Percentiles rank a stretch among this genome's conserved stretches.
Evolutionary conservation across 2,113 vertebrate species (phyloP).

Genomic region (Miniopterus natalensis): DNA sequence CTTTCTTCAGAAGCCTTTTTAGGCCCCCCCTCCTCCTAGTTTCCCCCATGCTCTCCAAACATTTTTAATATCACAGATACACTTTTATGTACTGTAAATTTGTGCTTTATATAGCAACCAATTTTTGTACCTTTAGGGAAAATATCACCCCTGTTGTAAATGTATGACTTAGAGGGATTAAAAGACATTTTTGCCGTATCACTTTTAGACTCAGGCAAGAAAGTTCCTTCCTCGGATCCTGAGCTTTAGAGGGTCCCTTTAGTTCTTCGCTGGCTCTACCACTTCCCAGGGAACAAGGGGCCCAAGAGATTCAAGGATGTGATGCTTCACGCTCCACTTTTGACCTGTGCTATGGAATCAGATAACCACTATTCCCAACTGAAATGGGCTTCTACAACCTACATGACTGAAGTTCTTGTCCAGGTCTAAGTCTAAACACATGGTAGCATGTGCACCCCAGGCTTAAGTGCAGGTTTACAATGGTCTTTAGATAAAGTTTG

Average conservation of each 20-base stretch:
- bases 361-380: not conserved
- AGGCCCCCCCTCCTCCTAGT: not conserved
- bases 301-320: not conserved
- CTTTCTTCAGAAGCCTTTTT: not conserved
- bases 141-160: not conserved
- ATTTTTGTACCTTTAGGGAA: not conserved
- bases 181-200: not conserved
- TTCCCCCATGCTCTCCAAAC: not conserved
- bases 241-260: not conserved
- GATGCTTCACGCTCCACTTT: not conserved
- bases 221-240: fast-evolving
- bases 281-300: not conserved
- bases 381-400: not conserved
- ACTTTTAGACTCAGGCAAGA: not conserved
- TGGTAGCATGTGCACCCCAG: not conserved
- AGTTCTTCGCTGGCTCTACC: not conserved
- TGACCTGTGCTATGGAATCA: not conserved
- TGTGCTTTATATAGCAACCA: not conserved
- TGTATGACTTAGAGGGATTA: not conserved
- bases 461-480: not conserved
- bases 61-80: not conserved
- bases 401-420: not conserved
- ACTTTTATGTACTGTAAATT: not conserved
- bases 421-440: not conserved
- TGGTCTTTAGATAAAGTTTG: not conserved